Conservation (phyloP, 2,888 invertebrate species). For the Philaethria dido region DNA sequence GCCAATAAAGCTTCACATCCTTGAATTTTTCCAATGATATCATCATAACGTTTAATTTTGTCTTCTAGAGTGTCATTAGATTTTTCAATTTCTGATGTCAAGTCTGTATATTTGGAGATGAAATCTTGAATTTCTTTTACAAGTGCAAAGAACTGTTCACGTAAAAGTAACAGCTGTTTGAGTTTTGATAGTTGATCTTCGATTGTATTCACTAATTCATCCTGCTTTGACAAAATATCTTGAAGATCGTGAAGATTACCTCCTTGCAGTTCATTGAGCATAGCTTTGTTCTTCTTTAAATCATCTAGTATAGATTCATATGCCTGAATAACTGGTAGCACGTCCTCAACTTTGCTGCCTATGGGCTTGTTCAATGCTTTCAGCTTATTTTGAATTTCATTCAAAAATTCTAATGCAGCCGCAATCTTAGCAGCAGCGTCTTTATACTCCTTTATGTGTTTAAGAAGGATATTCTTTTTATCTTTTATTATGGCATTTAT, state of each 20-base stretch:
- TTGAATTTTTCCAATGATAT: conserved; percentile 93
- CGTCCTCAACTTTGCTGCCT: conserved; percentile 94
- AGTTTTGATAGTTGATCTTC: conserved; percentile 93
- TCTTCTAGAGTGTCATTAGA: conserved; percentile 92
- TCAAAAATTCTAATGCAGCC: conserved; percentile 91
- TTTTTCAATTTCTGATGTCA: conserved; percentile 93
- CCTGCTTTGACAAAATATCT: conserved; percentile 91
- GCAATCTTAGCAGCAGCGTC: conserved; percentile 91
- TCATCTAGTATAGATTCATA: conserved; percentile 91
- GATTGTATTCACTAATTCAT: conserved; percentile 92
- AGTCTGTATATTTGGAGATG: conserved; percentile 93
- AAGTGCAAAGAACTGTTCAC: conserved; percentile 94
- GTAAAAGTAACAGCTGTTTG: conserved; percentile 89
- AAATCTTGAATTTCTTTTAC: conserved; percentile 95
- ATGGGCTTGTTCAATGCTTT: conserved; percentile 93
- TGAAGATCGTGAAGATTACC: conserved; percentile 91
- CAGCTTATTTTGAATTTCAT: conserved; percentile 91
- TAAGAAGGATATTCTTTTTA: conserved; percentile 88
- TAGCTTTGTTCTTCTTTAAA: conserved; percentile 90
- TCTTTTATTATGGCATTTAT: conserved; percentile 90
- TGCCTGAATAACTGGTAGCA: conserved; percentile 90
- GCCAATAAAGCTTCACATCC: conserved; percentile 95
- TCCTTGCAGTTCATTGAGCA: conserved; percentile 90
- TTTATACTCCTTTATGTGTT: conserved; percentile 91
- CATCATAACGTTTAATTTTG: conserved; percentile 94